Conservation (phyloP, 2,797 vertebrate species). For the Cebuella pygmaea region DNA sequence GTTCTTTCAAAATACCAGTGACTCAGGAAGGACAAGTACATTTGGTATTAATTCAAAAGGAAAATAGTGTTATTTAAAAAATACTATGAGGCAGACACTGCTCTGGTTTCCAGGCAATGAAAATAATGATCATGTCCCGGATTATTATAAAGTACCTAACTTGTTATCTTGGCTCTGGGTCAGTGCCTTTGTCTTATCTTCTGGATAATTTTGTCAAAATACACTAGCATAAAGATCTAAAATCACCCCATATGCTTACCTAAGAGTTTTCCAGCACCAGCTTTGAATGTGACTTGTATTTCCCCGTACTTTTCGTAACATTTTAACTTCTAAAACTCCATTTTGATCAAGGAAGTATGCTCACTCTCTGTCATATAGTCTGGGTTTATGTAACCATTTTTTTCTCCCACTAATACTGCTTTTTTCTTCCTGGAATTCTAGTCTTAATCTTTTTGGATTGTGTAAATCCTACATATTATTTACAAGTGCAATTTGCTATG, state of each 20-base stretch:
- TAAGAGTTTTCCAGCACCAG: background rate
- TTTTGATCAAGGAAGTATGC: background rate
- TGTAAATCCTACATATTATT: background rate
- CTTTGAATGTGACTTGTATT: background rate
- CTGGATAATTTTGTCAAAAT: background rate
- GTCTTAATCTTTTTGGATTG: background rate
- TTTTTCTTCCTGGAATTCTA: background rate
- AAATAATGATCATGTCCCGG: background rate
- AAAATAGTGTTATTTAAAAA: background rate
- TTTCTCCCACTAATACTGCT: background rate
- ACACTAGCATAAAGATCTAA: background rate
- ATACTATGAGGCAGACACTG: background rate
- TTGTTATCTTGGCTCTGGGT: background rate
- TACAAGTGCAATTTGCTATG: rapidly evolving
- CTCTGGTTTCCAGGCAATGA: background rate
- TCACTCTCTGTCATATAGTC: background rate
- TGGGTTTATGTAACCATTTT: background rate
- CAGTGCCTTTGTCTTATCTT: background rate
- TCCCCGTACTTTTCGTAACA: background rate
- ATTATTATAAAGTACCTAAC: background rate
- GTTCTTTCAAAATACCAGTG: conserved; percentile 16
- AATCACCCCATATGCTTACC: rapidly evolving
- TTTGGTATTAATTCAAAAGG: conserved; percentile 30
- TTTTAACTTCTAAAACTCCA: background rate
- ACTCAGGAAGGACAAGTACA: background rate